These are phyloP conservation scores for Silurus aristotelis DNA, from an alignment of 2,797 vertebrate species.

Conservation along the genomic window DNA sequence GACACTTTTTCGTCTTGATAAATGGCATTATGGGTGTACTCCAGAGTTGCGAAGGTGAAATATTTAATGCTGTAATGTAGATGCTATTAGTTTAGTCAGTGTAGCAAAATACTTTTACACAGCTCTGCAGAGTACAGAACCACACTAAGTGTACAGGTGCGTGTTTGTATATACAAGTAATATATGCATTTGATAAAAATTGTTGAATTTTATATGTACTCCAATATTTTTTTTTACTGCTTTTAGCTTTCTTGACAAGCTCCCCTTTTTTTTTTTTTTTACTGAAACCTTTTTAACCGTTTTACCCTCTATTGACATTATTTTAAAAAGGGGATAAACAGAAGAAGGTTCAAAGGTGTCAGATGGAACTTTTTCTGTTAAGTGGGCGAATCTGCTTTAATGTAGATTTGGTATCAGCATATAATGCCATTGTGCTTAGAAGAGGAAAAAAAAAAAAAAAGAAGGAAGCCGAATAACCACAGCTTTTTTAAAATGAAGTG, in stretches of 20 bases:
- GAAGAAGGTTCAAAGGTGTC: not conserved
- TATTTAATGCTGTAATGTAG: not conserved
- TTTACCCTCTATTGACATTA: not conserved
- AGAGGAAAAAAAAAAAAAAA: not conserved
- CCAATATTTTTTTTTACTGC: not conserved
- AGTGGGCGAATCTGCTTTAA: not conserved
- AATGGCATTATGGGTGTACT: slow-evolving; percentile 20
- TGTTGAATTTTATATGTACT: not conserved
- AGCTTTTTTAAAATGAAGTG: not conserved
- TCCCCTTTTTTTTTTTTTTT: not conserved
- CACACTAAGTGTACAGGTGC: slow-evolving; percentile 7
- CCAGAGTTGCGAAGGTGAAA: not conserved
- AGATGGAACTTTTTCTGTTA: not conserved
- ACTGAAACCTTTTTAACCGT: not conserved
- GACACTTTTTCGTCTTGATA: not conserved
- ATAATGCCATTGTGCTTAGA: not conserved
- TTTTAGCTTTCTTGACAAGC: too few species aligned
- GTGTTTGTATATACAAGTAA: not conserved
- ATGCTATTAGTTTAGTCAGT: not conserved
- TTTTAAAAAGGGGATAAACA: not conserved
- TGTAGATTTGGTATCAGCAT: not conserved
- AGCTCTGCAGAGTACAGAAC: not conserved
- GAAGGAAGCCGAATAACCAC: not conserved
- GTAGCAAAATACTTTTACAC: too few species aligned
- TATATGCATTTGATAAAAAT: not conserved